Base-by-base conservation (phyloP, 2,113 vertebrate genomes). In the Hyperoodon ampullatus region DNA sequence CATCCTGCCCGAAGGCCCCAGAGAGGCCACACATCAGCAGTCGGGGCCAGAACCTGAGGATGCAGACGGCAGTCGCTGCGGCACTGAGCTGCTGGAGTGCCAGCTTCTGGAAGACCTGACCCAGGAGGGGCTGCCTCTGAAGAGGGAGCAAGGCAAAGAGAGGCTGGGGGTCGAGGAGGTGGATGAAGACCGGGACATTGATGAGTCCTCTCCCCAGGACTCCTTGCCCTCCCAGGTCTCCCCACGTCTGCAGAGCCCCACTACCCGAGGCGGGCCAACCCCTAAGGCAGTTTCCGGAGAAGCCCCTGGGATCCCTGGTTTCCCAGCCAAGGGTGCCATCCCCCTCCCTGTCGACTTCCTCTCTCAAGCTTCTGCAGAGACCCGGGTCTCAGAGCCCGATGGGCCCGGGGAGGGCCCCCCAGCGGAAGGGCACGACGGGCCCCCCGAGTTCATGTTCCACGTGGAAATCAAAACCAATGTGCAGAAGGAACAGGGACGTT, bases 121-220 rank as follows among this genome's bases (percentile, higher is more conserved):
- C 82, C 50, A 13, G 63, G 61, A 71, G 35, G 84, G n/a, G 47
- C 42, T 2, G 0, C 70, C 93, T 23, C 60, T n/a, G 71, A 85
- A 96, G 91, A 86, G 47, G 14, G 14, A 13, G 8, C 42, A 19
- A 47, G 50, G 66, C 96, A 97, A 97, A 88, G 97, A 97, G 71
- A 96, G 94, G 65, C 74, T 16, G n/a, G 55, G 58, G 39, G 70
- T 1, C 1, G 0, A 88, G 3, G 90, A 97, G 8, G 75, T 94
- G 2, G 98, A 98, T n/a, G 97, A 98, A 97, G 98, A 98, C 42
- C 96, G 92, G 0, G 98, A 98, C 47, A 3, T 93, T 7, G 98
- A 98, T 26, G 98, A 98, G 93, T 95, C 97, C 19, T 83, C 70
- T 0, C 95, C 65, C 5, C 97, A 93, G 70, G 93, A n/a, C 61